Conservation (phyloP, 2,888 invertebrate genomes). For the Leptothorax acervorum region DNA sequence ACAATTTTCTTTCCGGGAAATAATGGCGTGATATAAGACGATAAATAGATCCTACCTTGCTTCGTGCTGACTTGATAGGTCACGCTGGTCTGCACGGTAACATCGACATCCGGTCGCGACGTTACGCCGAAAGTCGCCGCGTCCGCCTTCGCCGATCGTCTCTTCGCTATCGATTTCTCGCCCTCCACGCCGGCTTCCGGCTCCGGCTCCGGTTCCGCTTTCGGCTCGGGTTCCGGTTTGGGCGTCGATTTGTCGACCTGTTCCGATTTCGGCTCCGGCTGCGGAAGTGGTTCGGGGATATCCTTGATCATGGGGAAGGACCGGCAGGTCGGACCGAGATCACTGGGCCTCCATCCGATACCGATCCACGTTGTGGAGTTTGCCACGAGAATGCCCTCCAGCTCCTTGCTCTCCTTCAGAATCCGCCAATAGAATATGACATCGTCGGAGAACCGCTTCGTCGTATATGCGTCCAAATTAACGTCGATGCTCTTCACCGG, state of each 20-base stretch:
- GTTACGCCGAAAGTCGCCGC: slow-evolving; percentile 71
- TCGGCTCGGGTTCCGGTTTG: slow-evolving; percentile 78
- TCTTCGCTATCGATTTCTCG: slow-evolving; percentile 81
- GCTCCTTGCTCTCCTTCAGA: slow-evolving; percentile 92
- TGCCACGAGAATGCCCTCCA: slow-evolving; percentile 95
- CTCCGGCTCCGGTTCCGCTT: slow-evolving; percentile 83
- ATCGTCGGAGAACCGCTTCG: slow-evolving; percentile 90
- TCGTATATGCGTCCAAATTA: slow-evolving; percentile 90
- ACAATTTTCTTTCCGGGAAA: slow-evolving; percentile 22
- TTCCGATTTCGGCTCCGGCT: slow-evolving; percentile 85
- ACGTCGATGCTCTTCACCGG: slow-evolving; percentile 91
- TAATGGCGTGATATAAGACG: neutral
- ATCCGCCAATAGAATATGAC: slow-evolving; percentile 95
- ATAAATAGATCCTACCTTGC: slow-evolving; percentile 84
- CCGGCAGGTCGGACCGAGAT: slow-evolving; percentile 91
- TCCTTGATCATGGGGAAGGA: slow-evolving; percentile 91
- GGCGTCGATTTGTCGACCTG: slow-evolving; percentile 78
- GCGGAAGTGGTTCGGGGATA: slow-evolving; percentile 82
- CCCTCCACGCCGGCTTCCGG: slow-evolving; percentile 81
- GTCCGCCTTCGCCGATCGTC: slow-evolving; percentile 82
- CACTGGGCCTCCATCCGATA: slow-evolving; percentile 96
- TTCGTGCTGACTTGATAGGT: slow-evolving; percentile 92
- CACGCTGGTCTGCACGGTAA: slow-evolving; percentile 92
- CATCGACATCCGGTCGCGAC: slow-evolving; percentile 85
- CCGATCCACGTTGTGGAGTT: slow-evolving; percentile 94